Evolutionary conservation across 2,797 vertebrate genomes (phyloP), one percentile per base, ranked within the genome.

Genomic region (Enteromius paludinosus): DNA sequence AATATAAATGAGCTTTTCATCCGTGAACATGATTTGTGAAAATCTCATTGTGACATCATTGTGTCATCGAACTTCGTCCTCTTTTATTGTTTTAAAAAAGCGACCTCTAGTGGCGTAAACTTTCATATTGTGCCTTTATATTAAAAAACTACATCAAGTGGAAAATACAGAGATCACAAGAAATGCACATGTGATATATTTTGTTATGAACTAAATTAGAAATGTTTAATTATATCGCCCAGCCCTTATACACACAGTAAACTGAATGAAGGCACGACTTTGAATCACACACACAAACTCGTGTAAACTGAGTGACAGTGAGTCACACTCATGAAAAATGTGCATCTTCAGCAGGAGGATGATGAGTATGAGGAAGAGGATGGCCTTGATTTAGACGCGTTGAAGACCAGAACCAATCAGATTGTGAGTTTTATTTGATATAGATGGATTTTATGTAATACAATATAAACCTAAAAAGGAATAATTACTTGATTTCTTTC

Each of bases 351-450:
- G 65, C 65, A 52, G 88, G 96, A 97, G 86, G 94, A 96, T 11
- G 97, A 97, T 1, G 97, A 97, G 80, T 94, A 88, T 18, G 97
- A 99, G 80, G 97, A 96, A 70, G 95, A 98, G 87, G 93, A 96
- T 69, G 93, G 95, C 83, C 93, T 98, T 88, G 97, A 99, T 93
- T 92, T 99, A 89, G 96, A 96, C 43, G 89, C 95, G 83, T 93
- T 98, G 84, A 98, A 97, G 90, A 87, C 96, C 75, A 96, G 96
- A 74, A 96, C 94, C 0, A 92, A 92, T 88, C 94, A 87, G 87
- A 86, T 86, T 0, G 97, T 98, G 91, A 96, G 97, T 93, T 82
- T 64, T 20, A 28, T 56, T 41, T 80, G 2, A 49, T 62, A 17
- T 54, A 2, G 23, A 3, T 76, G n/a, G 28, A 56, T 11, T 71